These are phyloP conservation scores for Intellagama lesueurii DNA, from an alignment of 2,797 vertebrate genomes.

Conservation along the genomic window DNA sequence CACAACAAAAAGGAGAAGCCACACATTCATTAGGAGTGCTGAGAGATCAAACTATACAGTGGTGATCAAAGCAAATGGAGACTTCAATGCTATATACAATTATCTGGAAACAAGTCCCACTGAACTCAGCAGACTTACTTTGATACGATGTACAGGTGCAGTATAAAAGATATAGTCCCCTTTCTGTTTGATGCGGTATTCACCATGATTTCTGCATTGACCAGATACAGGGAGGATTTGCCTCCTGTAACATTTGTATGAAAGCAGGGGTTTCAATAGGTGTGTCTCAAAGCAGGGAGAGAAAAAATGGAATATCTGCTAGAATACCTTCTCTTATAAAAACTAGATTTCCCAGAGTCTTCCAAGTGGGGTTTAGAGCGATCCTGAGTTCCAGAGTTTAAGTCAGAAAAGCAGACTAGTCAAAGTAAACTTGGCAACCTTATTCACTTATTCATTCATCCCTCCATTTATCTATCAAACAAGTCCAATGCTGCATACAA, in stretches of 20 bases:
- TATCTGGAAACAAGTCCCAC: background rate
- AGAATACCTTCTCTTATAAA: background rate
- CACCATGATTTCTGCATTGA: background rate
- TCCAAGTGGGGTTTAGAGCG: background rate
- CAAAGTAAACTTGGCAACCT: too few species aligned
- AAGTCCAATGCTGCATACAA: too few species aligned
- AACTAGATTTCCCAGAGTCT: background rate
- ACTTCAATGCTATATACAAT: background rate
- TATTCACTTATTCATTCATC: background rate
- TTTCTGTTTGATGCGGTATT: too few species aligned
- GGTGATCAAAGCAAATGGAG: background rate
- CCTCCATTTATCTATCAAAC: background rate
- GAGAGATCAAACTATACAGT: background rate
- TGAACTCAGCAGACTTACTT: background rate
- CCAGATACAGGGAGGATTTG: background rate
- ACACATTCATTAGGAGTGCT: slow-evolving; percentile 10
- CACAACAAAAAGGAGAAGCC: background rate
- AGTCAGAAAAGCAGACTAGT: too few species aligned
- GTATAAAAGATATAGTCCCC: background rate
- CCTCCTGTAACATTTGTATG: background rate
- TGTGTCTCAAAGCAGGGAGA: background rate
- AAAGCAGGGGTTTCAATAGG: background rate
- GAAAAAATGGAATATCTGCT: background rate
- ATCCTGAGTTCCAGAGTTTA: background rate
- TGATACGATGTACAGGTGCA: background rate